Conservation (phyloP, 2,797 vertebrate genomes). For the Oophaga sylvatica region DNA sequence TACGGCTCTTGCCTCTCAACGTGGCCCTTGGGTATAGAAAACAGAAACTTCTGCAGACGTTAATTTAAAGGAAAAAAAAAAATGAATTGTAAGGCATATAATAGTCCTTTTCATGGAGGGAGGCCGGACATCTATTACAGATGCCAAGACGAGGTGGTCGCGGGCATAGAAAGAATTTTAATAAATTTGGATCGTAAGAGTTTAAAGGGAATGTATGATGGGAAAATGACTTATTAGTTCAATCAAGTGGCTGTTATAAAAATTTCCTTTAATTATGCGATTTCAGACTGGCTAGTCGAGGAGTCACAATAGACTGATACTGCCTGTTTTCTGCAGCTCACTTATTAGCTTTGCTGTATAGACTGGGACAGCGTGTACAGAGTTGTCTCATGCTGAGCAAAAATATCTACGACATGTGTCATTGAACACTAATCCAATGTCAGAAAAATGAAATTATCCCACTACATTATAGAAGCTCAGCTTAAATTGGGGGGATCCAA, state of each 20-base stretch:
- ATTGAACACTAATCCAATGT: too few relatives aligned
- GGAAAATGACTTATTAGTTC: neutral
- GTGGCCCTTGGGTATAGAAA: constrained; percentile 67
- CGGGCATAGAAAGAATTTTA: neutral
- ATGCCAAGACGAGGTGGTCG: neutral
- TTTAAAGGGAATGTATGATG: neutral
- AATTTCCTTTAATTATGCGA: neutral
- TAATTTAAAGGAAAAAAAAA: constrained; percentile 68
- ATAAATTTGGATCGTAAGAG: neutral
- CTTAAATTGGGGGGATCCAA: too few relatives aligned
- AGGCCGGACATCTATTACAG: constrained; percentile 2
- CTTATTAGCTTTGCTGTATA: neutral
- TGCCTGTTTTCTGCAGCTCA: neutral
- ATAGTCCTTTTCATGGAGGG: constrained; percentile 18
- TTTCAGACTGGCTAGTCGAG: neutral
- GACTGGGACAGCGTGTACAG: neutral
- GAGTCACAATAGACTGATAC: neutral
- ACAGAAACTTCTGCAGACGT: constrained; percentile 66
- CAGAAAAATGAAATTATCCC: too few relatives aligned
- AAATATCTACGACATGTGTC: too few relatives aligned
- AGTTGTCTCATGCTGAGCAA: neutral
- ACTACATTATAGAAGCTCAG: too few relatives aligned
- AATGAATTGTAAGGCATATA: constrained; percentile 26
- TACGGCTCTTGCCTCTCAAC: constrained; percentile 70
- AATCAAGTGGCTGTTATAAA: neutral